Evolutionary conservation across 2,113 vertebrate genomes (phyloP).

Genomic region (Pygoscelis adeliae): DNA sequence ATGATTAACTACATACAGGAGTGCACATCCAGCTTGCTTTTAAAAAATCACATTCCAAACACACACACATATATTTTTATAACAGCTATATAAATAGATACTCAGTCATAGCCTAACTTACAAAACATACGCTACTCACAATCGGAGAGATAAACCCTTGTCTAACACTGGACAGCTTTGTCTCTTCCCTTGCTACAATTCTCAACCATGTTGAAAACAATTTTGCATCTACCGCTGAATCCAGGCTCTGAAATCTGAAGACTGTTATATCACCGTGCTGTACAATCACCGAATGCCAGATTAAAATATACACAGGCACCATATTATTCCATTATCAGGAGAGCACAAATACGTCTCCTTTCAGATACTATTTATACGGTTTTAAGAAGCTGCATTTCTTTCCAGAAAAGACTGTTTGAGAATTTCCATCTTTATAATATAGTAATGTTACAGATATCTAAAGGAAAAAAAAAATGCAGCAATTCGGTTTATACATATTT

Average conservation of each 20-base stretch:
- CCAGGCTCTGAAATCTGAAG: background rate
- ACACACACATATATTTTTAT: background rate
- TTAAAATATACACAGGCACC: background rate
- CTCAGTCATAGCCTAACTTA: background rate
- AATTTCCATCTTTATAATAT: background rate
- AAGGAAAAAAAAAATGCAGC: background rate
- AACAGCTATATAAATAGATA: background rate
- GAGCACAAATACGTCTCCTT: background rate
- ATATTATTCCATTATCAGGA: background rate
- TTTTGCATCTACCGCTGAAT: background rate
- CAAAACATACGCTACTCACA: background rate
- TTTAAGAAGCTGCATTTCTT: background rate
- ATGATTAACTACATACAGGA: background rate
- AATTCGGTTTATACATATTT: background rate
- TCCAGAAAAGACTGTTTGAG: background rate
- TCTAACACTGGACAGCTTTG: conserved; percentile 1
- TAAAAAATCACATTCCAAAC: background rate
- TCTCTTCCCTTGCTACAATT: background rate
- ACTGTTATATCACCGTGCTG: background rate
- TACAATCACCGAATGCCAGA: background rate
- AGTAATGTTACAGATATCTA: background rate
- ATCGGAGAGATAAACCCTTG: background rate
- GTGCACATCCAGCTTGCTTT: background rate
- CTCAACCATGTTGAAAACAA: background rate
- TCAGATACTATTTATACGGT: background rate